These are phyloP conservation scores for Condylura cristata DNA, from an alignment of 2,113 vertebrate species.

Conservation along the genomic window DNA sequence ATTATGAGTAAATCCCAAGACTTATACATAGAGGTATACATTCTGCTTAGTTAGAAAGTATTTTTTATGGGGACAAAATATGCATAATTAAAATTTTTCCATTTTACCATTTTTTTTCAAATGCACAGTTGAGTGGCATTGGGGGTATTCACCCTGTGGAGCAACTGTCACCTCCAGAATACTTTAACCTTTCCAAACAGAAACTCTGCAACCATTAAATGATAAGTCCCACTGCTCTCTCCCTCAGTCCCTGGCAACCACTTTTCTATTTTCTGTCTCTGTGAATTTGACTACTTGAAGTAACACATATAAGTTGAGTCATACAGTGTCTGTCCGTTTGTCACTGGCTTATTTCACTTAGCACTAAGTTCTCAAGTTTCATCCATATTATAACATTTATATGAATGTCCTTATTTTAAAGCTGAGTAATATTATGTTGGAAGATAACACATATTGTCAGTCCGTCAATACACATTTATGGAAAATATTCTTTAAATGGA, in stretches of 20 bases:
- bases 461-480: not conserved
- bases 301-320: not conserved
- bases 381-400: not conserved
- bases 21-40: not conserved
- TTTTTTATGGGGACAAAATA: conserved; percentile 8
- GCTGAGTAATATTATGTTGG: not conserved
- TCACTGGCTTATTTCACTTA: not conserved
- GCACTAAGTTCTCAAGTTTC: not conserved
- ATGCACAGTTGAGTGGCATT: not conserved
- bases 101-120: conserved; percentile 28
- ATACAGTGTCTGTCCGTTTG: not conserved
- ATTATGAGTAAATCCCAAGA: not conserved
- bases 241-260: not conserved
- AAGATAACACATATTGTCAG: not conserved
- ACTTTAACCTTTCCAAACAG: not conserved
- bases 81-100: not conserved
- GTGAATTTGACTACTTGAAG: not conserved
- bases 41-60: not conserved
- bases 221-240: not conserved
- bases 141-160: not conserved
- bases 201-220: not conserved
- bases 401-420: conserved; percentile 11
- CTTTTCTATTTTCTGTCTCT: not conserved
- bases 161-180: not conserved
- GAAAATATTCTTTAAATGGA: conserved; percentile 16